Percentiles rank a stretch among this genome's conserved stretches.
phyloP scores from a whole-genome alignment of 2,113 vertebrate genomes.

The Urocolius indicus region DNA sequence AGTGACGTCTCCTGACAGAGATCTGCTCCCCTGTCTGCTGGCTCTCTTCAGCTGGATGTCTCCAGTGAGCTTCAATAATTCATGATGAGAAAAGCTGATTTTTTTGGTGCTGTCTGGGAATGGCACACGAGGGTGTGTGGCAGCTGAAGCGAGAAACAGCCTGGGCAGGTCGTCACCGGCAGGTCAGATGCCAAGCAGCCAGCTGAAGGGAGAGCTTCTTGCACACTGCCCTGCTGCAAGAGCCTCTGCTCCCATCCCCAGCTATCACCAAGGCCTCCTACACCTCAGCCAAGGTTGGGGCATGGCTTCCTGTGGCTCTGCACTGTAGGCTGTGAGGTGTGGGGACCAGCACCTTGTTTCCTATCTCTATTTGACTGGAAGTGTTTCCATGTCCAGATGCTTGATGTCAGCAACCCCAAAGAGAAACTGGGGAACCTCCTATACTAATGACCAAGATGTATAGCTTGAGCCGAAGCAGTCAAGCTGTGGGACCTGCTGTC shows the following conservation, averaged over 20 bases:
- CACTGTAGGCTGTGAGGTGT: background rate
- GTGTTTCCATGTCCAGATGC: background rate
- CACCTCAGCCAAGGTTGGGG: background rate
- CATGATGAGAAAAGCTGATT: constrained; percentile 24
- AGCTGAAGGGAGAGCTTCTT: background rate
- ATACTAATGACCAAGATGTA: background rate
- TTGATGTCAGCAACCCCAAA: background rate
- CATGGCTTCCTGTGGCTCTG: background rate
- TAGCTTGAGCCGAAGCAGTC: background rate
- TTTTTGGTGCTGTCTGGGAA: background rate
- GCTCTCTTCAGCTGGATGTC: constrained; percentile 46
- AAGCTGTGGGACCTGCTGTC: background rate
- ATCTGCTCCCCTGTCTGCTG: background rate
- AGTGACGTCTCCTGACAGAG: constrained; percentile 25
- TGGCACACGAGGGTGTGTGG: constrained; percentile 29
- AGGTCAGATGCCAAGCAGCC: background rate
- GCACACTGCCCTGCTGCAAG: background rate
- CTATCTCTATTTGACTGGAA: background rate
- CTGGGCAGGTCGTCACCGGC: background rate
- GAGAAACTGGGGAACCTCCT: background rate
- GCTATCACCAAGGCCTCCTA: background rate
- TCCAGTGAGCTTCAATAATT: constrained; percentile 46
- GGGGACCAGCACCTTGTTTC: background rate
- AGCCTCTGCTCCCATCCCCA: background rate
- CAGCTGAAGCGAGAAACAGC: background rate